Base-by-base conservation (phyloP, 2,888 invertebrate genomes). In the Brachylomia viminalis region DNA sequence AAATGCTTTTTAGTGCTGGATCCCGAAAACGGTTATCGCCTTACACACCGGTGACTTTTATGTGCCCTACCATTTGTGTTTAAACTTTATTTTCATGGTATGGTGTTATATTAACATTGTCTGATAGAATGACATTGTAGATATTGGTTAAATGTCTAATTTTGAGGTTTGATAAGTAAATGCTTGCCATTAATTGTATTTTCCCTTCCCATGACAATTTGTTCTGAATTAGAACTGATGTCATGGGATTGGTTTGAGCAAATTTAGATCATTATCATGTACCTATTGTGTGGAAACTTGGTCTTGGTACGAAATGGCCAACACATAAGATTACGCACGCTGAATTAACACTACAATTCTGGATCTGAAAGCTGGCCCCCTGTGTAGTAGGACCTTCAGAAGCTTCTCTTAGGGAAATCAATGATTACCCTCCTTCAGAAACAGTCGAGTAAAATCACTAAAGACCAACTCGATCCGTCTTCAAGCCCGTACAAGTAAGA, bases 1-100 rank as follows among this genome's bases (percentile, higher is more conserved):
- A 81, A 89, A 84, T 84, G 86, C 81, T 86, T 89, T 88, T 88
- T 88, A 86, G 88, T 69, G 76, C 80, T 83, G 75, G 85, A 85
- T 86, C 69, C 79, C 83, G 72, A 88, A 90, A 91, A 90, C 89
- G 91, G 89, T 90, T 91, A 91, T 91, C 90, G 89, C 80, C 83
- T 89, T 82, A 89, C 89, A 91, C 88, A 85, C 87, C 81, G 80
- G 78, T 88, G 88, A 83, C 79, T 86, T 90, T 86, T 45, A 84
- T 80, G 77, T 47, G 66, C 84, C 75, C 80, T 87, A 91, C 90
- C 80, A 88, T 86, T 83, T 76, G 81, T 78, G 70, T 64, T 76
- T 72, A 64, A 80, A 67, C 33, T 69, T 75, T 67, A 66, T 73
- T 81, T 81, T 62, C 33, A 59, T 54, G 52, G 2, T 67, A 72